Base-by-base conservation (phyloP, 1,140 invertebrate genomes). In the Scaptomyza graminum region DNA sequence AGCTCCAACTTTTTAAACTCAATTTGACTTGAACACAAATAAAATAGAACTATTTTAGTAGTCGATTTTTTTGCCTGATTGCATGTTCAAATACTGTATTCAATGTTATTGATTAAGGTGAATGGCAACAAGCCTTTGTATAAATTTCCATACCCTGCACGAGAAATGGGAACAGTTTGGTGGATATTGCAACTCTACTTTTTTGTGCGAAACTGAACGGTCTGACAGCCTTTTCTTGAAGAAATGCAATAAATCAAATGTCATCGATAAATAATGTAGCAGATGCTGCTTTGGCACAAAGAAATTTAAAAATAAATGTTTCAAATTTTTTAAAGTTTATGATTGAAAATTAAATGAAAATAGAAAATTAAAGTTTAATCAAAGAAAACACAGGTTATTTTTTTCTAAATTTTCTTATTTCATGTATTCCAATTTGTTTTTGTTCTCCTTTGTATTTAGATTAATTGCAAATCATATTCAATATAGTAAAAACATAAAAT, bases 101-200 rank as follows among this genome's bases (percentile, higher is more conserved):
- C 37, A 41, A n/a, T n/a, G 37, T 41, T 12, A 41, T 41, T 41
- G 37, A 41, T 41, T 41, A 41, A 41, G n/a, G n/a, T n/a, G n/a
- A 41, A 41, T 41, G 12, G 37, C 37, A 41, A 41, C 37, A 12
- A 41, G 37, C 37, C 12, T 41, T 41, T 41, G 12, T n/a, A n/a
- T 9, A 34, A 8, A 34, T 34, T 34, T 2, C 7, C 7, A 34
- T 34, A 6, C 0, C 37, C 11, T 41, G n/a, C 5, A n/a, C 37
- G 12, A 41, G 11, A 41, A 41, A 41, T 41, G 37, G 3, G n/a
- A 41, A 41, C 12, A n/a, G 12, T 3, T 12, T n/a, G n/a, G 4
- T 41, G 37, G n/a, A 37, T 5, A 28, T 28, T 11, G 9, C 8
- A 37, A 11, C 34, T 37, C 34, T 11, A 37, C 25, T 3, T 28